Conservation (phyloP, 2,113 vertebrate species). For the Otolemur garnettii region DNA sequence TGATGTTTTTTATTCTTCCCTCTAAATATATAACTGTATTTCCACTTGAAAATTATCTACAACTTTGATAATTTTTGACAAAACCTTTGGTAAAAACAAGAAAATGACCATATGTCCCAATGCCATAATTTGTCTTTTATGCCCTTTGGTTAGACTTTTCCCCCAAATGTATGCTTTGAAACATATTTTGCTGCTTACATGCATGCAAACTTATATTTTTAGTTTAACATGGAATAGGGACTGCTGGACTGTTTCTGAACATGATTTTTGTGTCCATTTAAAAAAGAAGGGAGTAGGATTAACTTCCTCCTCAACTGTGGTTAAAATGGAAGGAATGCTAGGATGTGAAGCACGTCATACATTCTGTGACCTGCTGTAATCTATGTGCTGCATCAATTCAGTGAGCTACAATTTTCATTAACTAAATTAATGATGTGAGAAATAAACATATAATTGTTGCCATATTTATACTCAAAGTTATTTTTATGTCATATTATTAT, state of each 20-base stretch:
- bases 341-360: background rate
- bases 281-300: background rate
- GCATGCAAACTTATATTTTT: background rate
- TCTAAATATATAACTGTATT: background rate
- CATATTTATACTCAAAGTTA: background rate
- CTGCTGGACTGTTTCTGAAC: background rate
- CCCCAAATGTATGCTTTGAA: conserved; percentile 3
- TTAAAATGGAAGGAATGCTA: background rate
- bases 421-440: background rate
- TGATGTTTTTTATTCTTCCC: background rate
- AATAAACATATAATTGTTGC: conserved; percentile 1
- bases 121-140: background rate
- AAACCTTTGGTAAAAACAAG: conserved; percentile 25
- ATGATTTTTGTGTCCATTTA: background rate
- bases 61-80: conserved; percentile 21
- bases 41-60: background rate
- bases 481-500: background rate
- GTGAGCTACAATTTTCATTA: conserved; percentile 45
- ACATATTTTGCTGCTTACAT: background rate
- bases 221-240: conserved; percentile 37
- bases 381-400: background rate
- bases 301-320: background rate
- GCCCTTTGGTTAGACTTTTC: background rate
- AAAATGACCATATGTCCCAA: background rate
- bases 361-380: conserved; percentile 17